Conservation (phyloP, 2,888 invertebrate species). For the Synergus itoensis region DNA sequence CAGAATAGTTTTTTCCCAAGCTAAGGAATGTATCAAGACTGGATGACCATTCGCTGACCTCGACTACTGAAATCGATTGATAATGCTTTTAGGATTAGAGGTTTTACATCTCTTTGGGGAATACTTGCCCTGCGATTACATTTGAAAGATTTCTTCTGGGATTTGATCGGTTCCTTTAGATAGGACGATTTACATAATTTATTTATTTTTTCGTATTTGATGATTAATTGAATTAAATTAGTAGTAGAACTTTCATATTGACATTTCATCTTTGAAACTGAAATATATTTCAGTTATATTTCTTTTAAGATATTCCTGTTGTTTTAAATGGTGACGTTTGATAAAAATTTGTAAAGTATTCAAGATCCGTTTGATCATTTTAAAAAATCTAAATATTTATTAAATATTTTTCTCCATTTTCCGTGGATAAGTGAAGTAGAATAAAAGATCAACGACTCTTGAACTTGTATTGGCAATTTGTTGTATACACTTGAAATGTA, state of each 20-base stretch:
- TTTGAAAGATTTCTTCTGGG: neutral
- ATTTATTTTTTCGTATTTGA: neutral
- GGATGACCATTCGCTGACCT: slow-evolving; percentile 32
- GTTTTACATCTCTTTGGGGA: neutral
- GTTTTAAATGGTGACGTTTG: neutral
- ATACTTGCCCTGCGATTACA: neutral
- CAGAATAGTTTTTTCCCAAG: neutral
- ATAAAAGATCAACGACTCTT: neutral
- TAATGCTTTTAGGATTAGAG: neutral
- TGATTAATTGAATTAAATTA: too few species aligned
- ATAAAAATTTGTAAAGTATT: neutral
- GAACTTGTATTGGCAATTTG: slow-evolving; percentile 29
- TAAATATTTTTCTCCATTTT: neutral
- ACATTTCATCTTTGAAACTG: too few species aligned
- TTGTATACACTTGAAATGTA: slow-evolving; percentile 28
- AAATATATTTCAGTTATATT: too few species aligned
- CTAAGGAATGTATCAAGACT: slow-evolving; percentile 18
- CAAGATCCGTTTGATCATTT: neutral
- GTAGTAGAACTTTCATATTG: too few species aligned
- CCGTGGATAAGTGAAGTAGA: neutral
- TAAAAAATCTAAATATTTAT: neutral
- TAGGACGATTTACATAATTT: neutral
- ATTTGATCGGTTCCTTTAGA: neutral
- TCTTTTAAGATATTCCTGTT: too few species aligned
- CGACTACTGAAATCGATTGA: slow-evolving; percentile 12